phyloP scores from a whole-genome alignment of 2,797 vertebrate species.

The Acomys russatus region DNA sequence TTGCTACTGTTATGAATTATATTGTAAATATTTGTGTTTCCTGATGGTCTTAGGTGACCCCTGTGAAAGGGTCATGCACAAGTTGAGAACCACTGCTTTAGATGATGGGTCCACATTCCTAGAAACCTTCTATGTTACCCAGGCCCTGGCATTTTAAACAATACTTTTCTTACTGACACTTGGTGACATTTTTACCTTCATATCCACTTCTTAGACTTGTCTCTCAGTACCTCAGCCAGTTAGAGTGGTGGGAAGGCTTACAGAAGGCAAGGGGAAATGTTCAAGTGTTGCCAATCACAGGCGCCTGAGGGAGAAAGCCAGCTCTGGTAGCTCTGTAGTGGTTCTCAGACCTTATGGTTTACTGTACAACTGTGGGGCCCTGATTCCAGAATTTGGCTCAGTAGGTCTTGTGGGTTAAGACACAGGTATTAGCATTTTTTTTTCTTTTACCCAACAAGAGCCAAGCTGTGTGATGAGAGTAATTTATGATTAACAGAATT shows the following conservation, averaged over 20 bases:
- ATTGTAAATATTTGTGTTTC: background rate
- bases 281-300: constrained; percentile 51
- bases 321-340: background rate
- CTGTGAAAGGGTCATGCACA: background rate
- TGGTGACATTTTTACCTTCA: background rate
- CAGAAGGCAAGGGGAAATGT: constrained; percentile 2
- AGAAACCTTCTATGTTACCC: background rate
- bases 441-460: constrained; percentile 30
- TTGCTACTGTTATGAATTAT: background rate
- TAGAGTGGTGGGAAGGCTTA: background rate
- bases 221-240: background rate
- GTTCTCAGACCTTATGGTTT: constrained; percentile 25
- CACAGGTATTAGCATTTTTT: constrained; percentile 38
- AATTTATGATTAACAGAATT: constrained; percentile 59
- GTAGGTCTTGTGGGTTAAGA: constrained; percentile 4
- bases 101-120: background rate
- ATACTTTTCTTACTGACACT: background rate
- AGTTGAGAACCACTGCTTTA: background rate
- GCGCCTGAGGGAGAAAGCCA: constrained; percentile 33
- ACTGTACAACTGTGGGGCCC: constrained; percentile 3
- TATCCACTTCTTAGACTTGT: background rate
- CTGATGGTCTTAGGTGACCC: background rate
- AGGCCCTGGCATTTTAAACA: background rate
- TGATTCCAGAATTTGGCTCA: background rate
- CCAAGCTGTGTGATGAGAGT: constrained; percentile 33